Evolutionary conservation across 2,113 vertebrate genomes (phyloP).

Genomic region (Geococcyx californianus): DNA sequence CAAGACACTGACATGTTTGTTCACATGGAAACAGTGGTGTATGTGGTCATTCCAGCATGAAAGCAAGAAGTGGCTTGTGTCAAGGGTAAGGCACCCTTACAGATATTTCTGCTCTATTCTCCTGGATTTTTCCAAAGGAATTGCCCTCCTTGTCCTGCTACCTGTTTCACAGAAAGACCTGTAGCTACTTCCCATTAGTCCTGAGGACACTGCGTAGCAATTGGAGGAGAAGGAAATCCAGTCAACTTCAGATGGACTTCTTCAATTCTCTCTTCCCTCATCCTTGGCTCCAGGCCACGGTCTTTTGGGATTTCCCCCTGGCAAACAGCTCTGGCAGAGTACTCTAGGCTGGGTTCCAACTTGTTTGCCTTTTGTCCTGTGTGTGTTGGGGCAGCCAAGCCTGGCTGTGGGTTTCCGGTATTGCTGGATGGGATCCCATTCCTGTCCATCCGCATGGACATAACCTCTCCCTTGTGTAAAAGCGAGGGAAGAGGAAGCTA

Average conservation of each 20-base stretch:
- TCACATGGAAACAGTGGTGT: background rate
- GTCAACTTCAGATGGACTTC: background rate
- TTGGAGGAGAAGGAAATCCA: background rate
- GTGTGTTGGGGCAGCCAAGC: background rate
- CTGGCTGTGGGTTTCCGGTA: background rate
- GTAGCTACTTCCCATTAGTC: background rate
- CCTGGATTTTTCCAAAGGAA: background rate
- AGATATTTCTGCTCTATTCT: background rate
- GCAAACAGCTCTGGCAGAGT: conserved; percentile 25
- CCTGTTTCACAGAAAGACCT: background rate
- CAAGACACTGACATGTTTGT: background rate
- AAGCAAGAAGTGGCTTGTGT: background rate
- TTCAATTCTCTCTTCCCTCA: background rate
- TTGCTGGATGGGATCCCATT: background rate
- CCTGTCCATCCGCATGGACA: background rate
- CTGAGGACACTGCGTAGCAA: background rate
- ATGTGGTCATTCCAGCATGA: background rate
- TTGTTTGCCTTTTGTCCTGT: background rate
- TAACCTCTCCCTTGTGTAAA: background rate
- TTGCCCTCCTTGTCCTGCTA: background rate
- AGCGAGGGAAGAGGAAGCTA: background rate
- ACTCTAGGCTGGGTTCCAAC: conserved; percentile 30
- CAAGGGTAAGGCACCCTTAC: background rate
- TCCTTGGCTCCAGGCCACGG: conserved; percentile 26
- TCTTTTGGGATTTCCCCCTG: conserved; percentile 55